A percentile compares a stretch with the other conserved stretches of the same genome.
Conservation (phyloP, 2,113 vertebrate genomes). For the Sebastes schlegelii region DNA sequence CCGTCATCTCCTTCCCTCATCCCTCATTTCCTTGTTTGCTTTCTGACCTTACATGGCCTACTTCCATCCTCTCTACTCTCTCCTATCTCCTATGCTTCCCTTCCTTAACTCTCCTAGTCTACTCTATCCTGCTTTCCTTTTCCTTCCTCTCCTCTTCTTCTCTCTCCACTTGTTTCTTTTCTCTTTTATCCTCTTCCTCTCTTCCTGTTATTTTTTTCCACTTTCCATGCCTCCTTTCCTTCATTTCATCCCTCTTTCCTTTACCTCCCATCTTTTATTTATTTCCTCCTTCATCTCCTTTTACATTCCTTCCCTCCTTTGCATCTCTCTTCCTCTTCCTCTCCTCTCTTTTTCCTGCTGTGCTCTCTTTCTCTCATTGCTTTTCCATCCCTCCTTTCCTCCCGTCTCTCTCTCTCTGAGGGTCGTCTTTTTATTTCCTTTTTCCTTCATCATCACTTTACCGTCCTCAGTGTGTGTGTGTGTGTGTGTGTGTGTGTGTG, state of each 20-base stretch:
- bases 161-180: not conserved
- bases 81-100: not conserved
- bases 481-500: slow-evolving; percentile 48
- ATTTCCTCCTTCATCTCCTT: not conserved
- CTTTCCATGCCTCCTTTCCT: not conserved
- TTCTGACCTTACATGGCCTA: not conserved
- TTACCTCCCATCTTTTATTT: slow-evolving; percentile 10
- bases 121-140: too few species aligned
- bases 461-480: not conserved
- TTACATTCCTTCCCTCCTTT: not conserved
- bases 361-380: not conserved
- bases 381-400: not conserved
- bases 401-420: not conserved
- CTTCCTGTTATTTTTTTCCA: not conserved
- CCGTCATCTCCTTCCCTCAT: not conserved
- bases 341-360: not conserved
- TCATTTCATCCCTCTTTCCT: not conserved
- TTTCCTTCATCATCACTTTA: slow-evolving; percentile 60
- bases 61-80: too few species aligned
- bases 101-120: not conserved
- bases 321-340: not conserved
- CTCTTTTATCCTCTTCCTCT: not conserved
- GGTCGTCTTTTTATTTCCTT: slow-evolving; percentile 54
- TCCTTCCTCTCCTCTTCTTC: not conserved
- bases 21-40: not conserved